Evolutionary conservation across 2,113 vertebrate species (phyloP).

Genomic region (Boulengeromyrus knoepffleri): DNA sequence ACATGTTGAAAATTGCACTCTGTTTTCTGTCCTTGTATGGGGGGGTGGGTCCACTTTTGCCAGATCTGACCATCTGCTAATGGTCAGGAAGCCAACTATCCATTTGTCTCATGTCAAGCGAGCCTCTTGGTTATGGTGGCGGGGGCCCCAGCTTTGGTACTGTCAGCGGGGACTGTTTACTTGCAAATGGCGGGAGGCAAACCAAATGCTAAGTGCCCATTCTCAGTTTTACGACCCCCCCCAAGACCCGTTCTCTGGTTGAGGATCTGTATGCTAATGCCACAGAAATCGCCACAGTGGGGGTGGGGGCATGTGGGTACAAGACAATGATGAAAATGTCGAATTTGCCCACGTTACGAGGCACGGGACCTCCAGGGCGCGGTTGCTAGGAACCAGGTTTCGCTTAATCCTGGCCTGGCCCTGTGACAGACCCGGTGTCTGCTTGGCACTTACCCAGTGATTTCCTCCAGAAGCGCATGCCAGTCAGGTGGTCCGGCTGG

Average conservation of each 20-base stretch:
- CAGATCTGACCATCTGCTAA: neutral
- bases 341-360: neutral
- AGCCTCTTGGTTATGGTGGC: neutral
- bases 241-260: neutral
- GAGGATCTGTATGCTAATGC: neutral
- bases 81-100: neutral
- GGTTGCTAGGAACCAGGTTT: neutral
- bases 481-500: neutral
- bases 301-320: neutral
- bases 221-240: conserved; percentile 3
- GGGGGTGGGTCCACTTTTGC: neutral
- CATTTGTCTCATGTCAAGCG: neutral
- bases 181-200: neutral
- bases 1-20: neutral
- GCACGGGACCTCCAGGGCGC: neutral
- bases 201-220: conserved; percentile 4
- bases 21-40: neutral
- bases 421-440: neutral
- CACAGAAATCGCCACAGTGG: neutral
- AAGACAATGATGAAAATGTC: neutral
- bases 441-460: neutral
- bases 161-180: neutral
- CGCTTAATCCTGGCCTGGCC: neutral
- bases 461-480: neutral
- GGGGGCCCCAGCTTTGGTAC: neutral